Base-by-base conservation (phyloP, 2,797 vertebrate species). In the Pangasius mekongensis region DNA sequence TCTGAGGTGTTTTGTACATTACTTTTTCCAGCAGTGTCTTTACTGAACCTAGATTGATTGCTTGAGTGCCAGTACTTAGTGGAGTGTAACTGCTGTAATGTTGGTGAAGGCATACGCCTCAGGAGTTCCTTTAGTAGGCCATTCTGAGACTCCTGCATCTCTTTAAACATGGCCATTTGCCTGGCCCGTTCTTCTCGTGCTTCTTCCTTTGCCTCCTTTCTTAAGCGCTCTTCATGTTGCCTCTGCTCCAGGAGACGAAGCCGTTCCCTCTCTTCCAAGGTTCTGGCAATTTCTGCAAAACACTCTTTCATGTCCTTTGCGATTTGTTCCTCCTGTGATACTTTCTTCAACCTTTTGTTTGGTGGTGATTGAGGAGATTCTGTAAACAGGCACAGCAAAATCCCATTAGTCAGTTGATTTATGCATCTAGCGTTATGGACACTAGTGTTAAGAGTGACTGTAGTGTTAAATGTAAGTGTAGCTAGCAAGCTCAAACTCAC, bases 131-230 rank as follows among this genome's bases (percentile, higher is more conserved):
- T 49, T 18, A 78, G n/a, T 30, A 78, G 49, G 14, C 49, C 76
- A 78, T 78, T 78, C n/a, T 54, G 76, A 78, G 76, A 78, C 49
- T 78, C 49, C 49, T 52, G 74, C 43, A 76, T 49, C 73, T 49
- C 73, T 49, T 47, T 52, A 3, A 52, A 78, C 24, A 78, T 78
- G 16, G 43, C 43, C 73, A 76, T 49, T 76, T 76, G 73, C 24
- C 43, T 76, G 24, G 74, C 47, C 27, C 27, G 27, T 78, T 78
- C 49, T 30, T 78, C 49, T 20, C n/a, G 49, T n/a, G 49, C 49
- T 78, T 78, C 49, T 14, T 54, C 27, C 27, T 54, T 78, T 54
- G 76, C 39, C 43, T 76, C 47, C 43, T 76, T 76, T n/a, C 71
- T 74, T 47, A 74, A 47, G 71, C 39, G 9, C 71, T 74, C 36